phyloP scores from a whole-genome alignment of 2,888 invertebrate genomes.

The Aelia acuminata region DNA sequence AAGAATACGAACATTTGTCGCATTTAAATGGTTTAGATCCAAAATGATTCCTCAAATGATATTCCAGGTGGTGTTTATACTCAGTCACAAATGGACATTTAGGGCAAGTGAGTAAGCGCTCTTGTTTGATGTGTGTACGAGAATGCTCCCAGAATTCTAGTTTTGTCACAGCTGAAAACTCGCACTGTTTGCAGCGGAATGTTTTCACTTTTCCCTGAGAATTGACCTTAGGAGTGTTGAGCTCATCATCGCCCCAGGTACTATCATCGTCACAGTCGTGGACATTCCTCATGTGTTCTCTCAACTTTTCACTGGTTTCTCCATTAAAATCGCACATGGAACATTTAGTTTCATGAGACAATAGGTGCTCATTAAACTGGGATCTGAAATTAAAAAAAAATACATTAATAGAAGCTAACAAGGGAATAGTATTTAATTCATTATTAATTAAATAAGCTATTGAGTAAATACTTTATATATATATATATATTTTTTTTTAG shows the following conservation, averaged over 20 bases:
- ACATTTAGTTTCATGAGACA: conserved; percentile 71
- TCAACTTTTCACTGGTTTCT: conserved; percentile 72
- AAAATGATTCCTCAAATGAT: conserved; percentile 94
- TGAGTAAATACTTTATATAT: no score
- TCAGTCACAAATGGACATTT: conserved; percentile 98
- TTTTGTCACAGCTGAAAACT: conserved; percentile 83
- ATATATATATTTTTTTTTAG: no score
- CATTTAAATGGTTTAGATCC: conserved; percentile 97
- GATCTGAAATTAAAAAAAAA: conserved; percentile 66
- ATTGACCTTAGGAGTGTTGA: conserved; percentile 78
- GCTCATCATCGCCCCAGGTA: conserved; percentile 71
- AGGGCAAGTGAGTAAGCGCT: conserved; percentile 91
- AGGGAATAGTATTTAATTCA: no score
- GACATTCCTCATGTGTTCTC: conserved; percentile 71
- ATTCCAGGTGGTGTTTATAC: conserved; percentile 98
- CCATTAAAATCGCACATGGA: conserved; percentile 73
- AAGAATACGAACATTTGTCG: conserved; percentile 87
- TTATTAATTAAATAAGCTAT: no score
- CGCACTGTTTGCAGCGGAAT: conserved; percentile 67
- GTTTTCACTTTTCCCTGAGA: conserved; percentile 81
- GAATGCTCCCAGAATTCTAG: conserved; percentile 95
- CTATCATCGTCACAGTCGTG: conserved; percentile 69
- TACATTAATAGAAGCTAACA: neutral
- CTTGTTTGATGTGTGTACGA: conserved; percentile 90
- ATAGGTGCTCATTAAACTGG: conserved; percentile 73